Evolutionary conservation across 2,888 invertebrate species (phyloP).

Genomic region (Perithous albicinctus): DNA sequence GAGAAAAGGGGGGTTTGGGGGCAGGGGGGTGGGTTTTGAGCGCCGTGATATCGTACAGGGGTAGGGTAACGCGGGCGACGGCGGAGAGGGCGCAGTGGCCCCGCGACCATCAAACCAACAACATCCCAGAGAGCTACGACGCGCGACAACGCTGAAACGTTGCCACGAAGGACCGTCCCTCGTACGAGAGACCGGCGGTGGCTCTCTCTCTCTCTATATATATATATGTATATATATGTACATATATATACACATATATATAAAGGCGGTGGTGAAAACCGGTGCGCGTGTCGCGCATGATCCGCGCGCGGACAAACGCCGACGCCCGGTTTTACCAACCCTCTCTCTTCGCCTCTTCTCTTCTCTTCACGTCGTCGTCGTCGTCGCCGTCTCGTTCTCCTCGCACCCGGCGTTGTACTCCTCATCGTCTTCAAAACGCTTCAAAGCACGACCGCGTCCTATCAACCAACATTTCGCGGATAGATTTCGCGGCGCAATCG

Average conservation of each 20-base stretch:
- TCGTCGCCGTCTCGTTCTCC: constrained; percentile 54
- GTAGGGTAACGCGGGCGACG: constrained; percentile 86
- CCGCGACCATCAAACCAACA: constrained; percentile 85
- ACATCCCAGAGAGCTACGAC: constrained; percentile 74
- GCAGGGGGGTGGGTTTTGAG: constrained; percentile 86
- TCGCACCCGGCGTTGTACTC: constrained; percentile 60
- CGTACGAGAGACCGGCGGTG: background rate
- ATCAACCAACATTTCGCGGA: background rate
- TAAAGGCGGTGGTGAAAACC: constrained; percentile 30
- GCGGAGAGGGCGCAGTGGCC: constrained; percentile 86
- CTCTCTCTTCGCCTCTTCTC: constrained; percentile 64
- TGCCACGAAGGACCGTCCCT: background rate
- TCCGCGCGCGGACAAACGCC: constrained; percentile 56
- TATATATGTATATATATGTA: too few relatives aligned
- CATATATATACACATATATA: too few relatives aligned
- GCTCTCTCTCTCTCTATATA: too few relatives aligned
- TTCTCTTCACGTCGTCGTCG: constrained; percentile 44
- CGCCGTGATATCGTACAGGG: constrained; percentile 83
- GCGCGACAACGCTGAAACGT: constrained; percentile 12
- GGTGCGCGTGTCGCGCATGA: constrained; percentile 18
- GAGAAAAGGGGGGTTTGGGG: constrained; percentile 79
- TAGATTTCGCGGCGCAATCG: background rate
- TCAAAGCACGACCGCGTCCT: constrained; percentile 31
- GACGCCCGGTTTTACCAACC: constrained; percentile 39
- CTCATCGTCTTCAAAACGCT: constrained; percentile 55